These are phyloP conservation scores for Brachystomella parvula DNA, from an alignment of 1,140 invertebrate genomes.

Conservation along the genomic window DNA sequence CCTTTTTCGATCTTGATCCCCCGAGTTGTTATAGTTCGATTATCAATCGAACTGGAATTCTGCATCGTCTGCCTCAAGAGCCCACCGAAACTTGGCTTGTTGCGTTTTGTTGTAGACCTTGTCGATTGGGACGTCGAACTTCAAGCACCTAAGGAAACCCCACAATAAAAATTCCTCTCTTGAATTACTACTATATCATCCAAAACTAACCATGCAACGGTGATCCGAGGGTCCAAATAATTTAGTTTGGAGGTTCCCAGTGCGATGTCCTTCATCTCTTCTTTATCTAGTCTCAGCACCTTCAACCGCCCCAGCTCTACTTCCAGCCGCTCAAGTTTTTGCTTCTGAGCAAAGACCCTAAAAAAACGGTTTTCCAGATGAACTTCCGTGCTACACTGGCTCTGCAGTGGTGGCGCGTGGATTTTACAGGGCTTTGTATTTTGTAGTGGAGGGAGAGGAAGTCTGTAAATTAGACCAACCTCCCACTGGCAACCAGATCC, in stretches of 20 bases:
- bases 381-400: no score
- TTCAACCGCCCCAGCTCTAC: slow-evolving; percentile 92
- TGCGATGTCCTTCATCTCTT: slow-evolving; percentile 99
- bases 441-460: no score
- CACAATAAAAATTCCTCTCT: no score
- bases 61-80: slow-evolving; percentile 88
- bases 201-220: slow-evolving; percentile 89
- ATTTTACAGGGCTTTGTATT: no score
- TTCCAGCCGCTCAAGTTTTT: slow-evolving; percentile 70
- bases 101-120: slow-evolving; percentile 99
- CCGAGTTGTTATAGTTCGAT: no score
- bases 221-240: slow-evolving; percentile 97
- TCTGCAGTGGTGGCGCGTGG: no score
- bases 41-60: slow-evolving; percentile 27
- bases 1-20: no score
- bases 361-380: no score
- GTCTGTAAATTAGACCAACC: no score
- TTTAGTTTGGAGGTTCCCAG: slow-evolving; percentile 97
- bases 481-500: no score
- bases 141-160: slow-evolving; percentile 91
- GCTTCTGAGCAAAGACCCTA: no score
- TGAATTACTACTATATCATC: no score
- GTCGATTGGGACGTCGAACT: slow-evolving; percentile 89
- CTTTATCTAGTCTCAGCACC: slow-evolving; percentile 91
- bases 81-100: slow-evolving; percentile 98